Evolutionary conservation across 2,888 invertebrate species (phyloP).

Genomic region (Lithophane ornitopus): DNA sequence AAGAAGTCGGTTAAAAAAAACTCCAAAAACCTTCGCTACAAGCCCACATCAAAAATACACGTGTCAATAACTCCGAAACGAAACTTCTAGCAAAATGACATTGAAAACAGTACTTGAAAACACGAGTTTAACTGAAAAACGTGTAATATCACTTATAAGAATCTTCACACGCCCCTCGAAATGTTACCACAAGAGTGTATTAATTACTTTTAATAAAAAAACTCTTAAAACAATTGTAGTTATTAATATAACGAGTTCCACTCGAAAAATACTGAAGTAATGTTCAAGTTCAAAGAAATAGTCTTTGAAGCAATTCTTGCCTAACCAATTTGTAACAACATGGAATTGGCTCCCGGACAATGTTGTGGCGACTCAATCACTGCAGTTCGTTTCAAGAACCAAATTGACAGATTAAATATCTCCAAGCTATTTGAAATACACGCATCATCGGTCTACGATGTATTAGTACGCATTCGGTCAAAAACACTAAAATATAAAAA

Average conservation of each 20-base stretch:
- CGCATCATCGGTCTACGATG: no score
- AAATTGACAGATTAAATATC: no score
- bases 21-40: not conserved
- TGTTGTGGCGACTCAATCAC: no score
- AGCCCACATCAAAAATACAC: not conserved
- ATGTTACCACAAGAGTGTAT: not conserved
- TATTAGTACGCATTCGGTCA: no score
- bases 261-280: constrained; percentile 17
- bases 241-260: constrained; percentile 9
- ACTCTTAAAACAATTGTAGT: constrained; percentile 22
- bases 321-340: no score
- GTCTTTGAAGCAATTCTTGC: no score
- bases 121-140: constrained; percentile 7
- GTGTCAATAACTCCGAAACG: not conserved
- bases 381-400: no score
- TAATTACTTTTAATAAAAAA: constrained; percentile 31
- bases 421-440: no score
- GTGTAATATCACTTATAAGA: not conserved
- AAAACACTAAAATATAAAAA: no score
- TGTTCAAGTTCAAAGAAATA: not conserved
- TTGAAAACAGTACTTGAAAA: not conserved
- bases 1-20: no score
- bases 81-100: not conserved
- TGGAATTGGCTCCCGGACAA: no score
- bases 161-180: constrained; percentile 35